phyloP scores from a whole-genome alignment of 2,888 invertebrate genomes.

The Lampropteryx suffumata region DNA sequence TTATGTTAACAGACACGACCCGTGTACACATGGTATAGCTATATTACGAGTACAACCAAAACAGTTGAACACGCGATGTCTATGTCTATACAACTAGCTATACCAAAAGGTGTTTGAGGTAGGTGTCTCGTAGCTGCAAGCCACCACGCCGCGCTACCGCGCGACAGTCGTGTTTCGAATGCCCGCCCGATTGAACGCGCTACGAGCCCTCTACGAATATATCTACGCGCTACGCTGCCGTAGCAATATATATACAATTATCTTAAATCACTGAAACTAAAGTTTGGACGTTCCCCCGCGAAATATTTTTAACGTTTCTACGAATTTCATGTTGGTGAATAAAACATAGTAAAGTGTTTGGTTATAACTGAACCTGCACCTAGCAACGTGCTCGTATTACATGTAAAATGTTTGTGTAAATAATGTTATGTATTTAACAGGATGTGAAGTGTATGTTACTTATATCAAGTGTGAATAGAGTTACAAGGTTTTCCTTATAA shows the following conservation, averaged over 20 bases:
- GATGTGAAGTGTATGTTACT: constrained; percentile 39
- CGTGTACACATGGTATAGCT: constrained; percentile 16
- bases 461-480: constrained; percentile 27
- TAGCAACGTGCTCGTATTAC: constrained; percentile 15
- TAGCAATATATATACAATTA: constrained; percentile 34
- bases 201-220: constrained; percentile 32
- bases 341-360: constrained; percentile 21
- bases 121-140: constrained; percentile 31
- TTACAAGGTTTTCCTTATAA: constrained; percentile 12
- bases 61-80: constrained; percentile 29
- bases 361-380: constrained; percentile 29
- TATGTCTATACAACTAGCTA: constrained; percentile 8
- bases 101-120: constrained; percentile 33
- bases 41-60: constrained; percentile 13
- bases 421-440: constrained; percentile 36
- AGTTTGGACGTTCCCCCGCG: too few relatives aligned
- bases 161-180: constrained; percentile 57
- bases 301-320: constrained; percentile 2
- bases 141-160: constrained; percentile 38
- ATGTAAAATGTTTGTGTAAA: constrained; percentile 45
- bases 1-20: constrained; percentile 54
- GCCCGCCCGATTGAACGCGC: constrained; percentile 46
- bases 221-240: constrained; percentile 57
- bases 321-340: constrained; percentile 6
- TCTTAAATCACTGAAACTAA: constrained; percentile 10